Conservation (phyloP, 2,797 vertebrate species). For the Chaunax sp. region DNA sequence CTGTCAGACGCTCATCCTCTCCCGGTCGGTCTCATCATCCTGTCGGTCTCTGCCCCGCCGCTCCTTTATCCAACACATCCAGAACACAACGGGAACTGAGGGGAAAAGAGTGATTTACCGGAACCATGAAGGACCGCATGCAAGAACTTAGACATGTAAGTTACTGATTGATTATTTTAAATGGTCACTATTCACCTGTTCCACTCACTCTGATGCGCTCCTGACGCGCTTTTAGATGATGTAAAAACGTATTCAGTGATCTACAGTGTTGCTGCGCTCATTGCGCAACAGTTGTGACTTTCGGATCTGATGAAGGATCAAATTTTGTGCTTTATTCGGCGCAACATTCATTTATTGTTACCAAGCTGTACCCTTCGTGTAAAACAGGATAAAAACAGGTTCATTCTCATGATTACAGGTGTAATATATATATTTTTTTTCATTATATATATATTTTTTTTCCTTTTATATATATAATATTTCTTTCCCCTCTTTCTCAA, state of each 20-base stretch:
- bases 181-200: background rate
- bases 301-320: constrained; percentile 33
- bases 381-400: background rate
- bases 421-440: too few species aligned
- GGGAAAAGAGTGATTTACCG: constrained; percentile 30
- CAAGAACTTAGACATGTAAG: constrained; percentile 85
- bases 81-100: constrained; percentile 17
- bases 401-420: too few species aligned
- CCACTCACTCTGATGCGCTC: background rate
- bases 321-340: constrained; percentile 1
- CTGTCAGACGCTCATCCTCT: constrained; percentile 57
- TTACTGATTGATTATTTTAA: constrained; percentile 18
- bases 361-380: background rate
- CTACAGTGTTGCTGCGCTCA: constrained; percentile 25
- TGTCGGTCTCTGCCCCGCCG: constrained; percentile 49
- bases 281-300: constrained; percentile 76
- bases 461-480: too few species aligned
- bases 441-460: too few species aligned
- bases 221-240: background rate
- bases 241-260: background rate
- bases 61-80: constrained; percentile 51
- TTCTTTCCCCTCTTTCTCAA: background rate
- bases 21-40: constrained; percentile 37
- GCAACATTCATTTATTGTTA: background rate
- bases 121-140: constrained; percentile 85